phyloP scores from a whole-genome alignment of 2,113 vertebrate genomes.

The Megaceryle maxima region DNA sequence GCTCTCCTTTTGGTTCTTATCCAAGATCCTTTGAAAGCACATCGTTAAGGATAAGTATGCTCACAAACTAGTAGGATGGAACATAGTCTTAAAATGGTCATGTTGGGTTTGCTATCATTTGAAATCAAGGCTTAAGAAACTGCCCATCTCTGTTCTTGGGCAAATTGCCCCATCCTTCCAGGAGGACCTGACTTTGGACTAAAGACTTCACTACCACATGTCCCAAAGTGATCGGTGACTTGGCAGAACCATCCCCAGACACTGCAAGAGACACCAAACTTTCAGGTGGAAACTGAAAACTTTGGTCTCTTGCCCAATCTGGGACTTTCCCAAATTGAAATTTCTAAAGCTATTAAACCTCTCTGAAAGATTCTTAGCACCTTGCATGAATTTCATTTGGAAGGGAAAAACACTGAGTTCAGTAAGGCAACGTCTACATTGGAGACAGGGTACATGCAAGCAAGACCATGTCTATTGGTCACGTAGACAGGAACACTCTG shows the following conservation, averaged over 20 bases:
- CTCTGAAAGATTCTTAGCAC: not conserved
- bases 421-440: not conserved
- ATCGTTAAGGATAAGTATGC: not conserved
- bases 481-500: not conserved
- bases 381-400: not conserved
- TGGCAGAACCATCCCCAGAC: not conserved
- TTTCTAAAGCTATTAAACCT: not conserved
- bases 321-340: not conserved
- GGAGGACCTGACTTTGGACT: not conserved
- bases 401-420: not conserved
- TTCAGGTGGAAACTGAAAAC: not conserved
- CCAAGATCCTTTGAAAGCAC: slow-evolving; percentile 17
- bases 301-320: not conserved
- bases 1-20: slow-evolving; percentile 7
- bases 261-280: not conserved
- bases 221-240: not conserved
- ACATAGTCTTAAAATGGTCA: not conserved
- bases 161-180: not conserved
- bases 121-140: not conserved
- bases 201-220: not conserved
- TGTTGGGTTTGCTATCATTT: not conserved
- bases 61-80: not conserved
- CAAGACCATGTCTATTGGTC: not conserved
- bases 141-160: not conserved
- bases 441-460: not conserved